These are phyloP conservation scores for Emmelina monodactyla DNA, from an alignment of 2,888 invertebrate species.

Conservation along the genomic window DNA sequence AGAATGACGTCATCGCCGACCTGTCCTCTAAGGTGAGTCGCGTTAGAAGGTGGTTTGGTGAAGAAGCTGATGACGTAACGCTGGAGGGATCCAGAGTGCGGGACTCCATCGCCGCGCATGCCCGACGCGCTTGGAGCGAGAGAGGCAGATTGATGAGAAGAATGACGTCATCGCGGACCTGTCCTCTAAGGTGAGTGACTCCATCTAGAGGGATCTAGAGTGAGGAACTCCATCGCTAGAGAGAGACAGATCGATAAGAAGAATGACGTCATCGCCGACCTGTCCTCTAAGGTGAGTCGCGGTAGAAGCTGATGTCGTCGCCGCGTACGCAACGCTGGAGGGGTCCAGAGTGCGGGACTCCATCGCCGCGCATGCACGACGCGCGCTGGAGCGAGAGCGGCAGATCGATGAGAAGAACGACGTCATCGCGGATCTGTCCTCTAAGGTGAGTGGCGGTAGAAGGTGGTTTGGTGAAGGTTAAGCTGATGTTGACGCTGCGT, in stretches of 20 bases:
- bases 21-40: no score
- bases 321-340: slow-evolving; percentile 76
- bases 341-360: slow-evolving; percentile 78
- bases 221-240: slow-evolving; percentile 79
- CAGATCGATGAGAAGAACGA: slow-evolving; percentile 84
- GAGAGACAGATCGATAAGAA: slow-evolving; percentile 83
- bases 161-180: slow-evolving; percentile 81
- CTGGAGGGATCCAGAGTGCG: slow-evolving; percentile 78
- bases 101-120: slow-evolving; percentile 79
- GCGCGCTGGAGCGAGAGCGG: slow-evolving; percentile 78
- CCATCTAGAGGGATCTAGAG: slow-evolving; percentile 76
- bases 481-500: slow-evolving; percentile 77
- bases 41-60: no score
- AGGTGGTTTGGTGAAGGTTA: no score
- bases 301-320: slow-evolving; percentile 79
- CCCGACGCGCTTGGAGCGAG: slow-evolving; percentile 78
- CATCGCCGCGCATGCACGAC: slow-evolving; percentile 77
- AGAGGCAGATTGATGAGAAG: slow-evolving; percentile 81
- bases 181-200: slow-evolving; percentile 78
- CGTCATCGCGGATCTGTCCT: slow-evolving; percentile 79
- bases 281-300: slow-evolving; percentile 76
- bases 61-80: no score
- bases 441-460: slow-evolving; percentile 73
- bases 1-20: no score
- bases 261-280: slow-evolving; percentile 79